Base-by-base conservation (phyloP, 2,888 invertebrate genomes). In the Osmoderma eremita region DNA sequence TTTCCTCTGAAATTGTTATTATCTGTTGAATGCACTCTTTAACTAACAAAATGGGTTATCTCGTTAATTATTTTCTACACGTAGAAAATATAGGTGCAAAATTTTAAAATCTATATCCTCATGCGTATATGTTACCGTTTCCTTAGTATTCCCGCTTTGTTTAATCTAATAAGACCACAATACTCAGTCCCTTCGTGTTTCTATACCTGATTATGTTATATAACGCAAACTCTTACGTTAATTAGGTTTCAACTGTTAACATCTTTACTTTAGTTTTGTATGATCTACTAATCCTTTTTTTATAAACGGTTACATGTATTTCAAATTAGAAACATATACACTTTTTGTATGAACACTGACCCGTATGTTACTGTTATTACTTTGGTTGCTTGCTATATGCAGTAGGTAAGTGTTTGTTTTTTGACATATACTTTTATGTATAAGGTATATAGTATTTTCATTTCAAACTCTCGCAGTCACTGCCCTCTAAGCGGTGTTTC, bases 391-490 rank as follows among this genome's bases (percentile, higher is more conserved):
- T n/a, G n/a, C n/a, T n/a, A n/a, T n/a, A n/a, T n/a, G n/a, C n/a
- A n/a, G n/a, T n/a, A n/a, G n/a, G n/a, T n/a, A n/a, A n/a, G n/a
- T n/a, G n/a, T n/a, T n/a, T n/a, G n/a, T n/a, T n/a, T n/a, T n/a
- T n/a, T n/a, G n/a, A 10, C 10, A 30, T 30, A 8, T 30, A 2
- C 5, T 24, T 30, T 30, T 30, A 30, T 30, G 30, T 30, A n/a
- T n/a, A n/a, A 30, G 30, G 30, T 6, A 6, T n/a, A n/a, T 30
- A 30, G 30, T 48, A 48, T 20, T 48, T 20, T 61, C 45, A 61
- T 63, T 64, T 67, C 68, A 68, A 68, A 68, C 68, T 64, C 68
- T 68, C 68, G 64, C 54, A 24, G 53, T 20, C 68, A 68, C 68
- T 65, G 64, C 68, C 39, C 30, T 49, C 58, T 64, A 22, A n/a